Evolutionary conservation across 2,797 vertebrate genomes (phyloP), one percentile per base, ranked within the genome.

Genomic region (Staurois parvus): DNA sequence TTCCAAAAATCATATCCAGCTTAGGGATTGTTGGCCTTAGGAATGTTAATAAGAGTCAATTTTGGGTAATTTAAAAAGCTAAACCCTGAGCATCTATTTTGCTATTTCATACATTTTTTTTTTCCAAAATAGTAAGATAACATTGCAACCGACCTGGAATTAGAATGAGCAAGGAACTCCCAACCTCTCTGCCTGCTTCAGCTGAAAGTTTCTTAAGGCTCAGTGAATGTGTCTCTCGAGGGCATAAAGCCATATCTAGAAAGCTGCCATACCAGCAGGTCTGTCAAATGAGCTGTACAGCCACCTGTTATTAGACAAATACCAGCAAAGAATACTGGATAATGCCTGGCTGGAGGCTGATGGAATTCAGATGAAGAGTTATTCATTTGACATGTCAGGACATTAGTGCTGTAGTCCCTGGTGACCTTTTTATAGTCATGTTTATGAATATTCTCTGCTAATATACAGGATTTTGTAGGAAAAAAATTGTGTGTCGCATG

Each of bases 251-350:
- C 34, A 64, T 48, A 30, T 48, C 37, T 79, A 79, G 45, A 66
- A 78, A 32, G 30, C 64, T 48, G 37, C 64, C 17, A 48, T 42
- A 29, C 67, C 8, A 29, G 32, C 52, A 67, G 76, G 37, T 30
- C 64, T 79, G n/a, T 79, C 76, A 79, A 15, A 67, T 45, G 66
- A 68, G 34, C 34, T 66, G n/a, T 77, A 37, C 56, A 45, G 12
- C 73, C 76, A 64, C 76, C 48, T 76, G 74, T 62, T 76, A 13
- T 40, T 19, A 78, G 34, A 37, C 30, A 76, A 9, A 62, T 62
- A 66, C n/a, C 64, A 66, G 28, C 28, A 66, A 21, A 64, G 56
- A 19, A 62, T 67, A 1, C 1, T 67, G 15, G 34, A 19, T 78
- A 68, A 29, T 66, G 64, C 26, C 26, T 66, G 64, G 11, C 64